Percentiles rank a stretch among this genome's conserved stretches.
These are phyloP conservation scores for Megatriorchis doriae DNA, from an alignment of 2,113 vertebrate genomes.

Conservation along the genomic window DNA sequence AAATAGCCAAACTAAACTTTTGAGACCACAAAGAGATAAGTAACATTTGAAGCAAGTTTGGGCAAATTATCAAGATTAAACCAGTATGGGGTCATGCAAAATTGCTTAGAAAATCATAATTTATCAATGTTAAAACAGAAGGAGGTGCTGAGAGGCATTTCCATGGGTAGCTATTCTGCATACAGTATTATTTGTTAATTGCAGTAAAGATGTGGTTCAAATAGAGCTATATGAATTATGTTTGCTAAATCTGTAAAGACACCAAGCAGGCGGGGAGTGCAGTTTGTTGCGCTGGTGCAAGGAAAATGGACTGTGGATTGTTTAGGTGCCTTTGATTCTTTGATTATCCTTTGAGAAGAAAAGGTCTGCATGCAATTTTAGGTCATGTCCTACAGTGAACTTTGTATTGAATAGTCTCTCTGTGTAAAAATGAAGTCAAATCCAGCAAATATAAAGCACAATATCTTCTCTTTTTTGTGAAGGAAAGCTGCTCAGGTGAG, in stretches of 20 bases:
- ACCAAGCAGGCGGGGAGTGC: not conserved
- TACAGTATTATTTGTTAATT: not conserved
- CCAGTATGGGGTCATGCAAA: not conserved
- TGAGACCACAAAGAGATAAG: not conserved
- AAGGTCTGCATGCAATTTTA: not conserved
- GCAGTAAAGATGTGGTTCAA: not conserved
- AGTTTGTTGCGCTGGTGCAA: not conserved
- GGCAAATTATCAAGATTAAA: not conserved
- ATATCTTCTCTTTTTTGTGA: not conserved
- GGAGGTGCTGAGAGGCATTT: not conserved
- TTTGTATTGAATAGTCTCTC: not conserved
- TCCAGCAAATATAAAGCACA: not conserved
- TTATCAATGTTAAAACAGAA: not conserved
- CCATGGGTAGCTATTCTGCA: not conserved
- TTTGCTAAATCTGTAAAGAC: not conserved
- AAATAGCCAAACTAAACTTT: not conserved
- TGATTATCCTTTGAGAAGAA: not conserved
- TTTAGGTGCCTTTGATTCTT: not conserved
- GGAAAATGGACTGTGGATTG: not conserved
- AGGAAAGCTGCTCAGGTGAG: not conserved
- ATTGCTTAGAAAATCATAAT: not conserved
- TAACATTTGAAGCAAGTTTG: not conserved
- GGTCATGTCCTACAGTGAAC: not conserved
- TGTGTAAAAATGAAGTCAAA: not conserved
- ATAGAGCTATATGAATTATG: not conserved